A percentile compares a stretch with the other conserved stretches of the same genome.
phyloP scores from a whole-genome alignment of 2,797 vertebrate genomes.

The Threskiornis aethiopicus region DNA sequence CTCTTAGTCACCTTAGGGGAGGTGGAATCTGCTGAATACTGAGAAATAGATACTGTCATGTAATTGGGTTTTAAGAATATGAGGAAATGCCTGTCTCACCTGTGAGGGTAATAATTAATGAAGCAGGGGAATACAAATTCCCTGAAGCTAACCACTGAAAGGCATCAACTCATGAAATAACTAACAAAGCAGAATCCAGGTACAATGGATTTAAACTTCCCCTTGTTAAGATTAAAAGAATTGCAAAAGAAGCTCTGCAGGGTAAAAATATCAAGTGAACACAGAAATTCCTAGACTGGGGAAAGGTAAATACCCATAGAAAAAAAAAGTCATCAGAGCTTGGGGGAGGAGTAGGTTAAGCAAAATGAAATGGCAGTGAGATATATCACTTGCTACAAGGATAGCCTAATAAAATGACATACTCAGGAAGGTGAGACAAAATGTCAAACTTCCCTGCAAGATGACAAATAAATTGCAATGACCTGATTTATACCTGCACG shows the following conservation, averaged over 20 bases:
- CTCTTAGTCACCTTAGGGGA: constrained; percentile 25
- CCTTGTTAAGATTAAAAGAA: constrained; percentile 31
- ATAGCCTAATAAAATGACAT: constrained; percentile 11
- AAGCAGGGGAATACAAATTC: constrained; percentile 42
- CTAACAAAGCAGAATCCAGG: background rate
- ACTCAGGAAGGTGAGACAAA: constrained; percentile 2
- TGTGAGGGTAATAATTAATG: constrained; percentile 59
- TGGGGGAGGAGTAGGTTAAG: background rate
- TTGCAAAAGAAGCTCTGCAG: background rate
- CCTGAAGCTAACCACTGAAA: constrained; percentile 30
- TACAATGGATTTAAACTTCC: constrained; percentile 29
- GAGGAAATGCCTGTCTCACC: constrained; percentile 4
- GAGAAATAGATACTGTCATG: background rate
- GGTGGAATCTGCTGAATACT: constrained; percentile 48
- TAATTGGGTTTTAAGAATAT: constrained; percentile 51
- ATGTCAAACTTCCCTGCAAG: constrained; percentile 25
- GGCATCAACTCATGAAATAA: constrained; percentile 35
- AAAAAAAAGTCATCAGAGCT: background rate
- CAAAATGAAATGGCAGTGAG: background rate
- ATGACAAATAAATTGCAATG: constrained; percentile 41
- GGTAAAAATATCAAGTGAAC: background rate
- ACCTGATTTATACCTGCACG: constrained; percentile 16
- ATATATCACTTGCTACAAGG: background rate
- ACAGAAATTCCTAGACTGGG: background rate
- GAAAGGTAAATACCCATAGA: background rate